A percentile compares a stretch with the other conserved stretches of the same genome.
These are phyloP conservation scores for Pelecanus crispus DNA, from an alignment of 2,113 vertebrate species.

Conservation along the genomic window DNA sequence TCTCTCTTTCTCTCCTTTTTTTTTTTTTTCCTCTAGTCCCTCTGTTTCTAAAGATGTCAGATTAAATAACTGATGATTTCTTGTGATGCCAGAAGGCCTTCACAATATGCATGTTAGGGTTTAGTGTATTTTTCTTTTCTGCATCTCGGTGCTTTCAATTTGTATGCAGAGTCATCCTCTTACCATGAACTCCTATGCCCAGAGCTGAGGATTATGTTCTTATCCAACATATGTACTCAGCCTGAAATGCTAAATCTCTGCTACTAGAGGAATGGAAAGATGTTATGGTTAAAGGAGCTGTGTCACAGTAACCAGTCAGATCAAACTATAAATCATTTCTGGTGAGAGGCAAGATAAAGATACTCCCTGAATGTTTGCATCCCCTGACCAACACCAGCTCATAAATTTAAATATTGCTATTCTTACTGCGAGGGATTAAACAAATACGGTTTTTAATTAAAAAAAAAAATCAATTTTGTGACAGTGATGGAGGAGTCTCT, in stretches of 20 bases:
- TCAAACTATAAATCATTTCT: not conserved
- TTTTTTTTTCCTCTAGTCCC: not conserved
- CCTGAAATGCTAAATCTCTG: conserved; percentile 53
- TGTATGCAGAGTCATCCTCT: conserved; percentile 46
- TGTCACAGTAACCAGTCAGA: conserved; percentile 17
- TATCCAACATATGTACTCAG: conserved; percentile 51
- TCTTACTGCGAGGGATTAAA: not conserved
- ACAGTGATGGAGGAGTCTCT: not conserved
- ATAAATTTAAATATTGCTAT: not conserved
- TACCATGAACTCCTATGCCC: conserved; percentile 20
- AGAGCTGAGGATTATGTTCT: conserved; percentile 58
- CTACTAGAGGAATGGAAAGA: conserved; percentile 25
- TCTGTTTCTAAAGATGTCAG: conserved; percentile 19
- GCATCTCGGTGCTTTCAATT: not conserved
- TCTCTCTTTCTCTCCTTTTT: not conserved
- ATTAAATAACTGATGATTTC: conserved; percentile 6
- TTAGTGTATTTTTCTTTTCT: not conserved
- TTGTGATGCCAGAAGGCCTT: conserved; percentile 27
- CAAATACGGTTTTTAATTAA: not conserved
- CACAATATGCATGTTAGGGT: conserved; percentile 13
- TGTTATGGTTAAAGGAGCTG: conserved; percentile 1
- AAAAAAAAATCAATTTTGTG: not conserved
- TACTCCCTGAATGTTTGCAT: not conserved
- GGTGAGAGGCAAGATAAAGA: not conserved
- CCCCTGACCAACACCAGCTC: not conserved